Conservation (phyloP, 2,888 invertebrate genomes). For the Oscheius sp. region DNA sequence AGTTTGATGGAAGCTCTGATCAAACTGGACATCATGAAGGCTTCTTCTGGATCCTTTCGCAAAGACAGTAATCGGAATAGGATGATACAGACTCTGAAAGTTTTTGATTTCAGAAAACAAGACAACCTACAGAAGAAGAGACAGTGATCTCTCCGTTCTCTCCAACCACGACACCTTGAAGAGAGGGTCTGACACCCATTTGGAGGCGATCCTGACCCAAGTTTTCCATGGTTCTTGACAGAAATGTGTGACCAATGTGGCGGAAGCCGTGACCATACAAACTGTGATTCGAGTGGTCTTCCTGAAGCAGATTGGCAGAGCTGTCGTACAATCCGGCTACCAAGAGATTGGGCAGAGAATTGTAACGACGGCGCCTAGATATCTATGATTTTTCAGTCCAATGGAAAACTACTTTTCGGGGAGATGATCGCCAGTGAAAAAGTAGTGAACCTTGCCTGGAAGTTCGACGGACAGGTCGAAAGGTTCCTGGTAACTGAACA, state of each 20-base stretch:
- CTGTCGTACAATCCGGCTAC: background rate
- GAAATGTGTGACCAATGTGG: background rate
- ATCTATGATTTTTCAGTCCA: background rate
- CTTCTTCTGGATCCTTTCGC: background rate
- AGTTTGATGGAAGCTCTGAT: background rate
- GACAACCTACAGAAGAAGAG: background rate
- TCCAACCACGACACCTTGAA: background rate
- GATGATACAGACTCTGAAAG: background rate
- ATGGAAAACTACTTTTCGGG: constrained; percentile 11
- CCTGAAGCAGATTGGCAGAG: background rate
- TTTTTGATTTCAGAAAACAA: background rate
- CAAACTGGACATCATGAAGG: background rate
- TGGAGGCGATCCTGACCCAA: constrained; percentile 20
- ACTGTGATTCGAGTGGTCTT: constrained; percentile 23
- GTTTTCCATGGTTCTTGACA: constrained; percentile 25
- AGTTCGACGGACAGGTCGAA: constrained; percentile 22
- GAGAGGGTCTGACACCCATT: constrained; percentile 26
- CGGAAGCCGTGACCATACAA: constrained; percentile 32
- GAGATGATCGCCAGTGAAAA: constrained; percentile 36
- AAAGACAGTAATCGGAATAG: constrained; percentile 8
- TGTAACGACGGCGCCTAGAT: constrained; percentile 25
- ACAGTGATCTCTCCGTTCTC: background rate
- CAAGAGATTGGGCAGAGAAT: constrained; percentile 18
- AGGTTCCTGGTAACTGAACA: constrained; percentile 30
- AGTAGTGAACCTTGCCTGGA: constrained; percentile 27